Evolutionary conservation across 1,140 invertebrate genomes (phyloP), one percentile per base, ranked within the genome.

Genomic region (Babylonia areolata): DNA sequence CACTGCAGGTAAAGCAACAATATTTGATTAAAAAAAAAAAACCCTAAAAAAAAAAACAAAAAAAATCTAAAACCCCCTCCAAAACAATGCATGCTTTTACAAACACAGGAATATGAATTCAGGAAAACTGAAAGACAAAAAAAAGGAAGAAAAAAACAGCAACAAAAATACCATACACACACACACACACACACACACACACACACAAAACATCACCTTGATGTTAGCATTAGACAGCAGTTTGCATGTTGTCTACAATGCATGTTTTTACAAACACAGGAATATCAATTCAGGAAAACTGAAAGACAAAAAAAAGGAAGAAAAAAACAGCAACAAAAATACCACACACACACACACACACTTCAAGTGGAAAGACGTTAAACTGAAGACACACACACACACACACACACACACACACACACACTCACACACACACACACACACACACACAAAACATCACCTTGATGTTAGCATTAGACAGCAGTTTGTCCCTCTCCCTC

Each of bases 401-500:
- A 75, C 71, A 35, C n/a, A n/a, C n/a, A n/a, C n/a, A n/a, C n/a
- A n/a, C n/a, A n/a, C n/a, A n/a, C n/a, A n/a, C n/a, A n/a, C n/a
- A n/a, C n/a, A n/a, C n/a, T n/a, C n/a, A n/a, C n/a, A n/a, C n/a
- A n/a, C n/a, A n/a, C n/a, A n/a, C n/a, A n/a, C n/a, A n/a, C n/a
- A n/a, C n/a, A n/a, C n/a, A 35, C 5, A 0, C n/a, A 73, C 15
- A 9, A 78, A 80, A 64, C 15, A 81, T 86, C 37, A 94, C 91
- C 88, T 92, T 94, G 35, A 89, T 82, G 39, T 91, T 90, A 81
- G 93, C 80, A 39, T 90, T 79, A 39, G 89, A 85, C 15, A 94
- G 79, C 15, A 92, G 91, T 35, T 89, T 86, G 78, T 94, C 94
- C 82, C 91, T 87, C 28, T 94, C 93, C 81, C 92, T 82, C 28